Base-by-base conservation (phyloP, 2,888 invertebrate species). In the Sicus ferrugineus region DNA sequence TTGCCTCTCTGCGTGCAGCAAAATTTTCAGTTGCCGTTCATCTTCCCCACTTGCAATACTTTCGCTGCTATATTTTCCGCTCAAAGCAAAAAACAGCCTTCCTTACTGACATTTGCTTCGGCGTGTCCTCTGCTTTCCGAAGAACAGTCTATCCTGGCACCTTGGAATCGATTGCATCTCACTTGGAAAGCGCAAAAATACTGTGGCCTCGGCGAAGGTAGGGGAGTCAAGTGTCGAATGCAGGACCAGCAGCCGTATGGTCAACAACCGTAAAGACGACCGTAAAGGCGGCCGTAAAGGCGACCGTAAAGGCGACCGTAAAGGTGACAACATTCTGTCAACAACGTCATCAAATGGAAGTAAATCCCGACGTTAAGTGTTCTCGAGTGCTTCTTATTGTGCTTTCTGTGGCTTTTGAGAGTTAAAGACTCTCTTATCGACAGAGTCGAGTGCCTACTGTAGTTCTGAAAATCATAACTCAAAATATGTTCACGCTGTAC, bases 161-260 rank as follows among this genome's bases (percentile, higher is more conserved):
- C 65, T 64, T 65, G 54, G 52, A 65, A 65, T 65, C 54, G 52
- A 65, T 65, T 65, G 65, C 65, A 54, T 54, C 52, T 54, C 52
- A 65, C 54, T 54, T 54, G 30, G 34, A 34, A 65, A 54, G 54
- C 65, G 54, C 50, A 50, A 50, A 50, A 50, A 52, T 64, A 52
- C 34, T 30, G 64, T 34, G 54, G 54, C 52, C 65, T 65, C 54
- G 3, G 34, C 16, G 23, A n/a, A 19, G 26, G 9, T 26, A 26
- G 26, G n/a, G 48, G 28, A 63, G 30, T 26, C 7, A 11, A 63
- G 28, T 19, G 19, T 31, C 61, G 38, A 61, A 3, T 7, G 7
- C 42, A 62, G 26, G 21, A 26, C n/a, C 61, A 31, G 7, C 42
- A 23, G 31, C 62, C 38, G n/a, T 6, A 46, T 16, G 14, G 42